Evolutionary conservation across 1,140 invertebrate genomes (phyloP), one percentile per base, ranked within the genome.

Genomic region (Samia ricini): DNA sequence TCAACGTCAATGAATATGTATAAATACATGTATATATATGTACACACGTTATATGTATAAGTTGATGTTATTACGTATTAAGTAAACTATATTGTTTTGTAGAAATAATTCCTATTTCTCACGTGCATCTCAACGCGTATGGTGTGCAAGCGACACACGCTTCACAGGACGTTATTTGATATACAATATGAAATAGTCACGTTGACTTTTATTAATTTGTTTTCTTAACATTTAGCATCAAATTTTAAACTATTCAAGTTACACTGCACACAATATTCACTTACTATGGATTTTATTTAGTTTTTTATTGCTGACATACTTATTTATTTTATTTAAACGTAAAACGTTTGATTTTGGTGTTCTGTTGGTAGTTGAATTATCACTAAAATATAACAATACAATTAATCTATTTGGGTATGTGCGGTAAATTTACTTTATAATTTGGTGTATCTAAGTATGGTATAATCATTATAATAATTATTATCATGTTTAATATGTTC

Each of bases 51-150:
- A 36, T 33, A 33, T 19, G 10, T 24, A 7, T 4, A 20, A 56
- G 8, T 19, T 56, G 33, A 56, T 56, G 54, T 23, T 56, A 26
- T 56, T 33, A 29, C 19, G 55, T 56, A 49, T 22, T 55, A n/a
- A 55, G n/a, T 26, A 26, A 52, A 52, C 52, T 24, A 12, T 55
- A 24, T 55, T 55, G 20, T 55, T 22, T 55, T 23, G 52, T 55
- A 12, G 20, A 12, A 24, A n/a, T 24, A 42, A 15, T 42, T 42
- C 19, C 19, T 12, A 21, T 52, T 12, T 20, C 15, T 24, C 52
- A 55, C 52, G 52, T 55, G 52, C 24, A 23, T 15, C 12, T 24
- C 12, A 22, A 55, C 52, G 22, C 22, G 10, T 55, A 55, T 42
- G 52, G 10, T 55, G 24, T 42, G 52, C 21, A 23, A 54, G n/a